Evolutionary conservation across 2,888 invertebrate genomes (phyloP).

Genomic region (Pachycephus smyrnensis): DNA sequence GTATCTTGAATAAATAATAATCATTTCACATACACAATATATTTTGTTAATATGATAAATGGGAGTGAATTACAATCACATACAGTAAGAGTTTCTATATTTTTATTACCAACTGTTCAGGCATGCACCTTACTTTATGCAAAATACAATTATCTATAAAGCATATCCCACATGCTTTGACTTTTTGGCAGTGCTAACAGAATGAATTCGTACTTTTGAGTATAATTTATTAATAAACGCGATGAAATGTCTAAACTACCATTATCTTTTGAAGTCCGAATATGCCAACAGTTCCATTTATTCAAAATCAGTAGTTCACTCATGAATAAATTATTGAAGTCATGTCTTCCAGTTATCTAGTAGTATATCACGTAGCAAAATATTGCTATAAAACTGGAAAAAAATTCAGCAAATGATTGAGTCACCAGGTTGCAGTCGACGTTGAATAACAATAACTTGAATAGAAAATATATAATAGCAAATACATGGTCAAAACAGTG

Average conservation of each 20-base stretch:
- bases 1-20: constrained; percentile 26
- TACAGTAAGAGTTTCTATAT: neutral
- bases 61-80: neutral
- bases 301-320: neutral
- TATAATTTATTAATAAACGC: neutral
- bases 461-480: constrained; percentile 17
- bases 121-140: neutral
- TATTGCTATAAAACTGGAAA: constrained; percentile 19
- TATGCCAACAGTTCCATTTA: neutral
- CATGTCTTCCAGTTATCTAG: neutral
- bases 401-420: constrained; percentile 2
- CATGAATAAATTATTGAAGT: neutral
- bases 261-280: neutral
- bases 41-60: neutral
- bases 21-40: neutral
- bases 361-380: constrained; percentile 23
- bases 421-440: neutral
- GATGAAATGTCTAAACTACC: neutral
- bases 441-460: constrained; percentile 4
- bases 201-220: neutral
- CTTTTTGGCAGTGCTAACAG: neutral
- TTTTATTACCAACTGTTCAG: constrained; percentile 5
- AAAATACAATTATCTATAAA: neutral
- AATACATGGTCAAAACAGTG: neutral
- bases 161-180: neutral